These are phyloP conservation scores for Rhingia rostrata DNA, from an alignment of 2,888 invertebrate species.

Conservation along the genomic window DNA sequence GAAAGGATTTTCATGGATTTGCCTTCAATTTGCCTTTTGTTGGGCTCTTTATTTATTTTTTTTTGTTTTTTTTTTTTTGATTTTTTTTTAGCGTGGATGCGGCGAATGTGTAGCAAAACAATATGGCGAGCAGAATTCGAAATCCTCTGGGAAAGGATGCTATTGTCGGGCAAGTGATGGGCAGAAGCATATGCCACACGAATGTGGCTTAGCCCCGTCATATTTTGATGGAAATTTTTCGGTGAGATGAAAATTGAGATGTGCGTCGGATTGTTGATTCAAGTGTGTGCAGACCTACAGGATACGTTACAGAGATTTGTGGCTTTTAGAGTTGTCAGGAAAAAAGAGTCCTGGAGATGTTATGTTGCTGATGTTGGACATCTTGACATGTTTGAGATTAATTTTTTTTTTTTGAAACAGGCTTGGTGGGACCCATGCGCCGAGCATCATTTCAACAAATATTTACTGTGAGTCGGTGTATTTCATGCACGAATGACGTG, in stretches of 20 bases:
- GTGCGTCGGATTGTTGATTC: not conserved
- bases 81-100: slow-evolving; percentile 20
- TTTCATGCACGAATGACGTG: too few species aligned
- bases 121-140: slow-evolving; percentile 9
- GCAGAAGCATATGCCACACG: slow-evolving; percentile 37
- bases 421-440: too few species aligned
- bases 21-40: slow-evolving; percentile 31
- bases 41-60: not conserved
- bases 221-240: slow-evolving; percentile 12
- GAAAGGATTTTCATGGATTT: slow-evolving; percentile 56
- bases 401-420: too few species aligned
- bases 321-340: too few species aligned
- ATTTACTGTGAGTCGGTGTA: too few species aligned
- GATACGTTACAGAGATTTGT: too few species aligned
- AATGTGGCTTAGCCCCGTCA: slow-evolving; percentile 43
- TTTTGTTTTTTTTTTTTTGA: not conserved
- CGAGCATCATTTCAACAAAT: too few species aligned
- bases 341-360: too few species aligned
- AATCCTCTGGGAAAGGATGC: slow-evolving; percentile 14
- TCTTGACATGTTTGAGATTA: too few species aligned
- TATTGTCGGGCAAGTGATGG: not conserved
- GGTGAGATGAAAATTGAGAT: slow-evolving; percentile 39
- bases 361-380: too few species aligned
- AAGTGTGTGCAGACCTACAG: too few species aligned
- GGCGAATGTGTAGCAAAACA: slow-evolving; percentile 27